Evolutionary conservation across 2,113 vertebrate genomes (phyloP).

Genomic region (Lepidothrix coronata): DNA sequence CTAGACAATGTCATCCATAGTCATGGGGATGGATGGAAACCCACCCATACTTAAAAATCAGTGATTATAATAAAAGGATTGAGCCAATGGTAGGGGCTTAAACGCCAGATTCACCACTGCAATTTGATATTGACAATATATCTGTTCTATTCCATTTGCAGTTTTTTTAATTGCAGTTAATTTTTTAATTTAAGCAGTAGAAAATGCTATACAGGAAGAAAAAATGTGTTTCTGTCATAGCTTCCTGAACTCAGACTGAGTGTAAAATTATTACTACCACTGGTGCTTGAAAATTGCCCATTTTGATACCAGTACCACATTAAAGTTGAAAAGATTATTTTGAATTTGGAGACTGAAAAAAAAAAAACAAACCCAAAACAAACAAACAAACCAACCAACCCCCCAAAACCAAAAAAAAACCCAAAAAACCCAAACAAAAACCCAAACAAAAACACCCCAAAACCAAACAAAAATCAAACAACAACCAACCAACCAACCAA

Average conservation of each 20-base stretch:
- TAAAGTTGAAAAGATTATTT: background rate
- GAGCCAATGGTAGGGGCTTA: background rate
- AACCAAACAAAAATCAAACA: too few relatives aligned
- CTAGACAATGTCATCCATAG: background rate
- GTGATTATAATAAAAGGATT: background rate
- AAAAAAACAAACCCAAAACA: background rate
- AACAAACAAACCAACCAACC: too few relatives aligned
- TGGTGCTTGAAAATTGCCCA: background rate
- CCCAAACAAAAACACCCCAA: background rate
- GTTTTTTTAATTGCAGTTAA: background rate
- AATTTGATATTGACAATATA: background rate
- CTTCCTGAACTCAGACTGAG: background rate
- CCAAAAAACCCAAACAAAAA: too few relatives aligned
- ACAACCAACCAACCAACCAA: too few relatives aligned
- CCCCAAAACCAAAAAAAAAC: too few relatives aligned
- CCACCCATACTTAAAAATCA: background rate
- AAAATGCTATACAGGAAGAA: background rate
- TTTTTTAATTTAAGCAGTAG: background rate
- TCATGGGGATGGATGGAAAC: background rate
- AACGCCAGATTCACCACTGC: background rate
- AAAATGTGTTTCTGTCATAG: background rate
- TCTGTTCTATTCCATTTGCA: background rate
- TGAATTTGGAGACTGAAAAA: background rate
- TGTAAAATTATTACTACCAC: background rate
- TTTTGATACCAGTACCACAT: background rate